Percentiles rank a stretch among this genome's conserved stretches.
These are phyloP conservation scores for Lytechinus pictus DNA, from an alignment of 35 echinoderm and acorn worm genomes.

Conservation along the genomic window DNA sequence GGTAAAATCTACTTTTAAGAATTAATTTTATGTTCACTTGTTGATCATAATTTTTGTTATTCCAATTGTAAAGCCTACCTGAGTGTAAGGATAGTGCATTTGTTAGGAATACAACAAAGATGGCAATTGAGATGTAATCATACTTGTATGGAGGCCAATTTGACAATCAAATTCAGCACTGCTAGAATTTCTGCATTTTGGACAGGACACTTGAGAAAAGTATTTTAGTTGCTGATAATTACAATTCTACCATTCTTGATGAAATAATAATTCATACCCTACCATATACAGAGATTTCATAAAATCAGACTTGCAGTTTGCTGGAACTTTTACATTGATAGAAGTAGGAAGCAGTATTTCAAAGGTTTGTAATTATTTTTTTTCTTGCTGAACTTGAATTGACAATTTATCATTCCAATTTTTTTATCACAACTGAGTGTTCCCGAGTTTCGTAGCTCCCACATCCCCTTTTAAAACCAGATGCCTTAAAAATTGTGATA, in stretches of 20 bases:
- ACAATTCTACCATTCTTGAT: neutral
- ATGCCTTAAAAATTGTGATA: neutral
- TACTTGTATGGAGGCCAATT: neutral
- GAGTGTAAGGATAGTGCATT: neutral
- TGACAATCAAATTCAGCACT: neutral
- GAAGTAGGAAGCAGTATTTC: neutral
- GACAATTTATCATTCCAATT: conserved; percentile 5
- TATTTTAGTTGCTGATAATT: neutral
- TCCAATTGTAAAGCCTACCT: neutral
- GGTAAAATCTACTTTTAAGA: neutral
- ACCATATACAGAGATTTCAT: neutral
- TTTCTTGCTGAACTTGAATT: neutral
- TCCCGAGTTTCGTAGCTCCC: neutral
- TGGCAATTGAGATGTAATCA: neutral
- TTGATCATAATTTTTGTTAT: neutral
- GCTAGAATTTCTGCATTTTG: neutral
- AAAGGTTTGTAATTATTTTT: neutral
- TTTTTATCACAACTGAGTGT: neutral
- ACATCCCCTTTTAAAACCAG: neutral
- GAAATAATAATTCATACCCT: neutral
- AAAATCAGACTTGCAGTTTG: neutral
- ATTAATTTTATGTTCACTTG: neutral
- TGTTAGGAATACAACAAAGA: neutral
- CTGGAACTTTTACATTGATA: neutral
- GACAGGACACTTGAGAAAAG: neutral